These are phyloP conservation scores for Macrophya alboannulata DNA, from an alignment of 2,888 invertebrate species.

Conservation along the genomic window DNA sequence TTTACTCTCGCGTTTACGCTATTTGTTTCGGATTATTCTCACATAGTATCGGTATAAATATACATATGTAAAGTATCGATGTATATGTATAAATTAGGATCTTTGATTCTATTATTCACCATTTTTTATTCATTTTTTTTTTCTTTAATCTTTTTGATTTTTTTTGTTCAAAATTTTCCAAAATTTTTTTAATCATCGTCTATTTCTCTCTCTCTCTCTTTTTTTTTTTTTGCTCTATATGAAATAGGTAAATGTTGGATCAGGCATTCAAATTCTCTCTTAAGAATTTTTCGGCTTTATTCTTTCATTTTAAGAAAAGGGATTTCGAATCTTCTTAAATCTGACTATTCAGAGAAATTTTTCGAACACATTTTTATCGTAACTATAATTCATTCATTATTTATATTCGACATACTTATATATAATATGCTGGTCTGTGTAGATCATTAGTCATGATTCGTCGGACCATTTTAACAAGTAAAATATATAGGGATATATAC, in stretches of 20 bases:
- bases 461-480: neutral
- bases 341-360: neutral
- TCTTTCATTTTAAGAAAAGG: neutral
- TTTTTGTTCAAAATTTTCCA: no score
- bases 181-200: neutral
- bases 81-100: no score
- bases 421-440: neutral
- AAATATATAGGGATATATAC: neutral
- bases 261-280: neutral
- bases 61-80: no score
- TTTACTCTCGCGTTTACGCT: neutral
- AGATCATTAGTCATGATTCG: neutral
- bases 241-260: neutral
- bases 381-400: neutral
- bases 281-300: neutral
- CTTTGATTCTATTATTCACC: no score
- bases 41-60: no score
- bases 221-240: no score
- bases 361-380: neutral
- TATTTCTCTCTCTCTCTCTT: neutral
- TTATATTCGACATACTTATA: neutral
- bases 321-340: neutral
- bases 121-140: no score
- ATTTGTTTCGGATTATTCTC: no score
- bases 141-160: no score